phyloP scores from a whole-genome alignment of 2,113 vertebrate genomes.

The Axis porcinus region DNA sequence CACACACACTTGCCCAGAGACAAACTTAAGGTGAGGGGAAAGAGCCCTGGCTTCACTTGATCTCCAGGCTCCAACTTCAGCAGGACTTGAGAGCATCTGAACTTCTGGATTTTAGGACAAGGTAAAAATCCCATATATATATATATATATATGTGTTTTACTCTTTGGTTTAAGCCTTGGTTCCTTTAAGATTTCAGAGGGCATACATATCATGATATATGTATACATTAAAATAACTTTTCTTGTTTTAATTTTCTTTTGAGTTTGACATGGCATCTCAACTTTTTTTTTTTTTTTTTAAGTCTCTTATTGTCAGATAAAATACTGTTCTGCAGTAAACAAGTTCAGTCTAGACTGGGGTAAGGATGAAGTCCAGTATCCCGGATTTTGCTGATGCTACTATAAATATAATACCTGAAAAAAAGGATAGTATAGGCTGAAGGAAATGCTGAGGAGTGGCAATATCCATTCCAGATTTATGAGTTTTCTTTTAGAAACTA shows the following conservation, averaged over 20 bases:
- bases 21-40: slow-evolving; percentile 81
- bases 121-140: slow-evolving; percentile 71
- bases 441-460: background rate
- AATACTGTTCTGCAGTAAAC: slow-evolving; percentile 64
- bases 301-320: slow-evolving; percentile 27
- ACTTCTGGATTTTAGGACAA: slow-evolving; percentile 69
- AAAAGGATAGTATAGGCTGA: background rate
- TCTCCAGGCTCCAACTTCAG: slow-evolving; percentile 59
- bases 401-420: background rate
- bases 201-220: background rate
- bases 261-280: background rate
- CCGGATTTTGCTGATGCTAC: slow-evolving; percentile 33
- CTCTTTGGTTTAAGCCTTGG: background rate
- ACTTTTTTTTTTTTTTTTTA: background rate
- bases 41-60: slow-evolving; percentile 55
- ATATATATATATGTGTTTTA: background rate
- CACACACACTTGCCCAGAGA: slow-evolving; percentile 18
- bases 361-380: slow-evolving; percentile 34
- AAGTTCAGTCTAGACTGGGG: slow-evolving; percentile 35
- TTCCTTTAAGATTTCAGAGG: slow-evolving; percentile 17
- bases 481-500: background rate
- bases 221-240: background rate
- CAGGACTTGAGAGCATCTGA: slow-evolving; percentile 65
- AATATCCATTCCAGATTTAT: background rate
- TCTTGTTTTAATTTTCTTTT: background rate